These are phyloP conservation scores for Alcedo quadribrachys DNA, from an alignment of 2,797 vertebrate species.

Conservation along the genomic window DNA sequence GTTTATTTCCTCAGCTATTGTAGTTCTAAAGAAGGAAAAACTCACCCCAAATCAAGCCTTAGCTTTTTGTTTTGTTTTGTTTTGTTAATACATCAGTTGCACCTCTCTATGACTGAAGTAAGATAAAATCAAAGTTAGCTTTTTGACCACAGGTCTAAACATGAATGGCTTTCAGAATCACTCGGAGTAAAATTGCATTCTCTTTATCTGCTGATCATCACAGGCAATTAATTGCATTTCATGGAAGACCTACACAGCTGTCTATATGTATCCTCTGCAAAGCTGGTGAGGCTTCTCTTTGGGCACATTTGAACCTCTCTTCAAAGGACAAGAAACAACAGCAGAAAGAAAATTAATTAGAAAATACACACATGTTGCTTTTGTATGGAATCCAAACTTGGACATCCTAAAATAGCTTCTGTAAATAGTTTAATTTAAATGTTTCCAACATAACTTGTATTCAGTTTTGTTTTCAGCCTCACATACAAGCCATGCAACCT, in stretches of 20 bases:
- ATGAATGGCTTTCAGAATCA: not conserved
- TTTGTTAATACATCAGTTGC: not conserved
- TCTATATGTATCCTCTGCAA: not conserved
- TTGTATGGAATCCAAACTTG: not conserved
- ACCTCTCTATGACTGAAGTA: not conserved
- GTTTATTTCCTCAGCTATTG: constrained; percentile 1
- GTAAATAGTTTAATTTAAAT: not conserved
- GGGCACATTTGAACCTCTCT: not conserved
- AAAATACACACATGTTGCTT: not conserved
- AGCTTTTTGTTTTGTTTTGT: not conserved
- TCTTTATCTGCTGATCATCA: constrained; percentile 3
- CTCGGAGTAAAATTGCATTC: not conserved
- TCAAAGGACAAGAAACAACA: not conserved
- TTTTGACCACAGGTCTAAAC: not conserved
- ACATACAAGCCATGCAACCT: not conserved
- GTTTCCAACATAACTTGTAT: not conserved
- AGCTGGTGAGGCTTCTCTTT: not conserved
- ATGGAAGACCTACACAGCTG: not conserved
- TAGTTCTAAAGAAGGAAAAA: not conserved
- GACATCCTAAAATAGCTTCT: not conserved
- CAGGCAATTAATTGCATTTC: not conserved
- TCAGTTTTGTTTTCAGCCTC: not conserved
- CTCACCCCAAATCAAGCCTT: not conserved
- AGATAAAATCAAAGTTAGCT: not conserved
- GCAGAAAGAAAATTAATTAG: not conserved